phyloP scores from a whole-genome alignment of 2,888 invertebrate genomes.

The Papilio protenor region DNA sequence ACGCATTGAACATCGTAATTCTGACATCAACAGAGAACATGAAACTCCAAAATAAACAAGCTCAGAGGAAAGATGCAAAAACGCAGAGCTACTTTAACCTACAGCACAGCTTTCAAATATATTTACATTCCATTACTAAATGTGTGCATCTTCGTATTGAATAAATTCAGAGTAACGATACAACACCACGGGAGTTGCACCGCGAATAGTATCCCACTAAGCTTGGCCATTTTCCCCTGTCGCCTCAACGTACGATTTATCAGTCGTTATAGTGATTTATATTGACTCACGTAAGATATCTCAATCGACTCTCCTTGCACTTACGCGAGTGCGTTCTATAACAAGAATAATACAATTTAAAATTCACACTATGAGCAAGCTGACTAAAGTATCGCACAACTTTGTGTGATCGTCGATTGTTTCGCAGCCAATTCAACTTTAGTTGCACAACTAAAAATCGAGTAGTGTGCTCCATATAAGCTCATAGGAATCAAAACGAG shows the following conservation, averaged over 20 bases:
- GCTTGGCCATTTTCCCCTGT: slow-evolving; percentile 39
- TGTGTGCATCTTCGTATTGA: slow-evolving; percentile 14
- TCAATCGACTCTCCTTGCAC: slow-evolving; percentile 35
- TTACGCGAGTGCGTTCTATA: slow-evolving; percentile 28
- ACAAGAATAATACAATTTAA: slow-evolving; percentile 23
- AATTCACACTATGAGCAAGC: neutral
- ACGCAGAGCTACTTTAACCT: neutral
- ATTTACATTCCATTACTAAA: slow-evolving; percentile 39
- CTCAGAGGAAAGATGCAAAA: neutral
- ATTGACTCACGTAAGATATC: slow-evolving; percentile 35
- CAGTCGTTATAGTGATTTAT: slow-evolving; percentile 41
- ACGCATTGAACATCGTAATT: neutral
- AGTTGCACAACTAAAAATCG: no score
- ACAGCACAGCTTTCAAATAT: slow-evolving; percentile 2
- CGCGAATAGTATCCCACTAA: slow-evolving; percentile 36
- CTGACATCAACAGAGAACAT: neutral
- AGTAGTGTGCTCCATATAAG: no score
- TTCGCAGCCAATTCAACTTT: no score
- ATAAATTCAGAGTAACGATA: slow-evolving; percentile 35
- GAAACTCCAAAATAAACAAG: neutral
- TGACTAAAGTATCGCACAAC: no score
- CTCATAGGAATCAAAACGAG: no score
- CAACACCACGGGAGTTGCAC: slow-evolving; percentile 29
- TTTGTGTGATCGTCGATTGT: no score
- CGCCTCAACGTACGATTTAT: slow-evolving; percentile 38